These are phyloP conservation scores for Halesus radiatus DNA, from an alignment of 1,140 invertebrate genomes.

Conservation along the genomic window DNA sequence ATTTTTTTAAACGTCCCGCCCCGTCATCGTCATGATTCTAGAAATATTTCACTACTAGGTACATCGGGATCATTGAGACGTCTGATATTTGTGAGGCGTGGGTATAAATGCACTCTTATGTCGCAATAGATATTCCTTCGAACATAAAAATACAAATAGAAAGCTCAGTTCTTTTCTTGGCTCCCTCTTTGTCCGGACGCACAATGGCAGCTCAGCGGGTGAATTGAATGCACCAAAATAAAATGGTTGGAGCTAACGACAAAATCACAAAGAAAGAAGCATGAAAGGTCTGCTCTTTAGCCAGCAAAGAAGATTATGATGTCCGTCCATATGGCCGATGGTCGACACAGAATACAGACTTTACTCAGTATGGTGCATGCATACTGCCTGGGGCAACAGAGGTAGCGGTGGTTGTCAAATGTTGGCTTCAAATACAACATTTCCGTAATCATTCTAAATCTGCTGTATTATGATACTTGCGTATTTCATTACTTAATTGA, in stretches of 20 bases:
- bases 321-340: slow-evolving; percentile 26
- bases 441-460: not conserved
- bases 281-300: slow-evolving; percentile 29
- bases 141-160: slow-evolving; percentile 32
- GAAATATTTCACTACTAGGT: not conserved
- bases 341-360: too few relatives aligned
- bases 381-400: not conserved
- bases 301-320: slow-evolving; percentile 34
- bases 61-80: slow-evolving; percentile 16
- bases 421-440: not conserved
- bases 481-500: not conserved
- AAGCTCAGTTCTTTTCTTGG: slow-evolving; percentile 29
- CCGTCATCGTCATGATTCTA: not conserved
- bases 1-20: not conserved
- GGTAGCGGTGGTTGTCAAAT: not conserved
- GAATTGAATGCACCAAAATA: slow-evolving; percentile 34
- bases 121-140: slow-evolving; percentile 22
- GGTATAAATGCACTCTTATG: not conserved
- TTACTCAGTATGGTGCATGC: not conserved
- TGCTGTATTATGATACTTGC: not conserved
- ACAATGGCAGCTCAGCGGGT: slow-evolving; percentile 28
- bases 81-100: not conserved
- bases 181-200: slow-evolving; percentile 12
- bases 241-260: slow-evolving; percentile 28
- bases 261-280: slow-evolving; percentile 35